phyloP scores from a whole-genome alignment of 2,888 invertebrate species.

The Orchesella flavescens region DNA sequence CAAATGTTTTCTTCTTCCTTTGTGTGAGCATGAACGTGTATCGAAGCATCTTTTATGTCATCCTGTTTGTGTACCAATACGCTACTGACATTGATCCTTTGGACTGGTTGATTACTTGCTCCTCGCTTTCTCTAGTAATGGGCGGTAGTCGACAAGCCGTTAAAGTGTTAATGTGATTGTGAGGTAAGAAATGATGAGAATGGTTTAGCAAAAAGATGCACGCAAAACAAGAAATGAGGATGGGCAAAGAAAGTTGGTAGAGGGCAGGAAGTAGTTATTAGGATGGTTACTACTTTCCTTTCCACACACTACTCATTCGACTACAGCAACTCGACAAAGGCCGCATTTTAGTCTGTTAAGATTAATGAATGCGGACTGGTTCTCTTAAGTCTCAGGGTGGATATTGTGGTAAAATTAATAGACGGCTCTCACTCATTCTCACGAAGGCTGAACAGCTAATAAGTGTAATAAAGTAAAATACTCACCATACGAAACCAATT shows the following conservation, averaged over 20 bases:
- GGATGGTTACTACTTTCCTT: not conserved
- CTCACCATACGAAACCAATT: not conserved
- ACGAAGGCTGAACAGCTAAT: not conserved
- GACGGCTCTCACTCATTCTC: conserved; percentile 45
- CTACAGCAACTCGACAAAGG: too few species aligned
- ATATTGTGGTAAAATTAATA: conserved; percentile 47
- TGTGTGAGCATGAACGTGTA: too few species aligned
- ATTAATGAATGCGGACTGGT: conserved; percentile 57
- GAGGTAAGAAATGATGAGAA: conserved; percentile 44
- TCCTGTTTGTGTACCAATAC: conserved; percentile 36
- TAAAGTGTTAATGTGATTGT: conserved; percentile 48
- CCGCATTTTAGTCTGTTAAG: conserved; percentile 46
- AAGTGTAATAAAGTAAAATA: not conserved
- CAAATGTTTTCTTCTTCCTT: too few species aligned
- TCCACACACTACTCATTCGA: not conserved
- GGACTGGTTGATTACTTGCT: conserved; percentile 48
- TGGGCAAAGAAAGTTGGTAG: not conserved
- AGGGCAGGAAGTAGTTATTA: conserved; percentile 19
- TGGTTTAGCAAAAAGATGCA: not conserved
- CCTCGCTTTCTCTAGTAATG: not conserved
- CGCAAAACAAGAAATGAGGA: conserved; percentile 31
- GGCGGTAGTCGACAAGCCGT: conserved; percentile 27
- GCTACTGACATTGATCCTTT: conserved; percentile 50
- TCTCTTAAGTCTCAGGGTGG: conserved; percentile 41
- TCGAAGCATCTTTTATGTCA: not conserved